Evolutionary conservation across 2,113 vertebrate species (phyloP).

Genomic region (Sciurus niger): DNA sequence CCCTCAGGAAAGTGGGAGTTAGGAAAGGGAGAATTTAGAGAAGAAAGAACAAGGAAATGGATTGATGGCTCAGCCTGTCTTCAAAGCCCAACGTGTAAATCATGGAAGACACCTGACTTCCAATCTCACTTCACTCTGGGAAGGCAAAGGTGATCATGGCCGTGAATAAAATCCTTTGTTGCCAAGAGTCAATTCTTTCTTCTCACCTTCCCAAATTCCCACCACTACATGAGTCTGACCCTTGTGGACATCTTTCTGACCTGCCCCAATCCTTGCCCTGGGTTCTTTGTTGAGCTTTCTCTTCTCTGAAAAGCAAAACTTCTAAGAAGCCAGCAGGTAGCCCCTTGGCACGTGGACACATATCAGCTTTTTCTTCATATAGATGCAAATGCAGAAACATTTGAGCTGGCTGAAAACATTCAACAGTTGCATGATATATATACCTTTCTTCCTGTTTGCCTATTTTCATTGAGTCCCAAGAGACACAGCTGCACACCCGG

Average conservation of each 20-base stretch:
- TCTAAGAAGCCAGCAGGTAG: neutral
- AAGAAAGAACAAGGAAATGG: constrained; percentile 5
- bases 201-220: constrained; percentile 7
- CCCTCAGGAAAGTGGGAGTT: neutral
- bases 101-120: neutral
- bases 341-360: neutral
- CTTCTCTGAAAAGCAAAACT: constrained; percentile 3
- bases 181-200: constrained; percentile 25
- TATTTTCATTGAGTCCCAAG: neutral
- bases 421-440: neutral
- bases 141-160: neutral
- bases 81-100: constrained; percentile 50
- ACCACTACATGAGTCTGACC: neutral
- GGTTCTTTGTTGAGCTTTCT: neutral
- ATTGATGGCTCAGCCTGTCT: neutral
- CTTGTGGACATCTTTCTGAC: neutral
- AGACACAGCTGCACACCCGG: neutral
- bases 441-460: constrained; percentile 53
- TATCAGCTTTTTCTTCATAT: neutral
- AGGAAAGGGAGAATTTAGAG: neutral
- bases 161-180: neutral
- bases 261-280: neutral
- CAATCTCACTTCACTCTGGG: neutral
- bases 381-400: constrained; percentile 9
- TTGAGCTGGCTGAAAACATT: constrained; percentile 17